Evolutionary conservation across 2,113 vertebrate genomes (phyloP).

Genomic region (Calonectris borealis): DNA sequence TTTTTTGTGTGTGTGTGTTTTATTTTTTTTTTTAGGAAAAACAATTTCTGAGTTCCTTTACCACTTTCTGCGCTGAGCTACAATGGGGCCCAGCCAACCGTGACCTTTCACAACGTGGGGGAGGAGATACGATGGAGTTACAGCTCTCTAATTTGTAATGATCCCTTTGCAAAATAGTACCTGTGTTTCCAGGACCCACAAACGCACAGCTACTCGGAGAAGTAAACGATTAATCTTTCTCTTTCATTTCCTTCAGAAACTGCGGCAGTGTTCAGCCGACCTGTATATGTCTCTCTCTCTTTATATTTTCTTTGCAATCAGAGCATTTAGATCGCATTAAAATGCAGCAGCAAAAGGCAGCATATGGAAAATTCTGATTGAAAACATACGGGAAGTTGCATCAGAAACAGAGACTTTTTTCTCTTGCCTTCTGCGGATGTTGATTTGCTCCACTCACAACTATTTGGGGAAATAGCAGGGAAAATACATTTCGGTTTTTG

Average conservation of each 20-base stretch:
- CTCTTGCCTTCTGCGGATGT: background rate
- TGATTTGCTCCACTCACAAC: background rate
- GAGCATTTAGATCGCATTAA: background rate
- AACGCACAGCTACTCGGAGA: background rate
- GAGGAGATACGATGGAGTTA: background rate
- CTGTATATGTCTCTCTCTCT: background rate
- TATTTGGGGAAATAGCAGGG: conserved; percentile 1
- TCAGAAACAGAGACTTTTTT: background rate
- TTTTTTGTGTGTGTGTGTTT: background rate
- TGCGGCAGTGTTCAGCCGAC: background rate
- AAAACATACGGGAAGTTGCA: conserved; percentile 22
- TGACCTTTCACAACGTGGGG: background rate
- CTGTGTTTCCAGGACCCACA: background rate
- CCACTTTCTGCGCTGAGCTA: conserved; percentile 5
- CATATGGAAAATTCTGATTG: background rate
- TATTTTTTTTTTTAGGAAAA: background rate
- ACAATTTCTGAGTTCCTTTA: conserved; percentile 2
- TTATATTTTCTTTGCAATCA: background rate
- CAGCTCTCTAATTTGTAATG: background rate
- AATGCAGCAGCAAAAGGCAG: background rate
- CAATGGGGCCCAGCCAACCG: background rate
- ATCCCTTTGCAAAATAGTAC: background rate
- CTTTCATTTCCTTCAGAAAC: background rate
- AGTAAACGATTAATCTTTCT: background rate
- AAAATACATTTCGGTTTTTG: conserved; percentile 25